Evolutionary conservation across 2,797 vertebrate genomes (phyloP).

Genomic region (Gymnopithys bicolor): DNA sequence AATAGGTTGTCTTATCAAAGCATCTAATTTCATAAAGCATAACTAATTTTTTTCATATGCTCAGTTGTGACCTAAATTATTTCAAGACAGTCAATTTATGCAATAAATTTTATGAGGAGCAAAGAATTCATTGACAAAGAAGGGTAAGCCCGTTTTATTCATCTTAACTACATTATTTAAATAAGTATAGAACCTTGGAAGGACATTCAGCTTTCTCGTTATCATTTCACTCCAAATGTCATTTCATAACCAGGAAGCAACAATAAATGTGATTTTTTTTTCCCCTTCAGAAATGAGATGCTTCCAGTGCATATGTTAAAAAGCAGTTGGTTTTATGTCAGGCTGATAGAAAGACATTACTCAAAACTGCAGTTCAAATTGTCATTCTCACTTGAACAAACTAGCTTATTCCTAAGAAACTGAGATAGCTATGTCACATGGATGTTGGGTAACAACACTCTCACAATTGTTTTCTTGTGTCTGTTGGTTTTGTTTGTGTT

Average conservation of each 20-base stretch:
- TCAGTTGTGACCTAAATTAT: not conserved
- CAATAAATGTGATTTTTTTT: not conserved
- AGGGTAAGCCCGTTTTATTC: not conserved
- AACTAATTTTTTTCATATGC: not conserved
- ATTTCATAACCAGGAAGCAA: not conserved
- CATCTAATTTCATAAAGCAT: not conserved
- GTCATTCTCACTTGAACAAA: not conserved
- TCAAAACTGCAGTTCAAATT: not conserved
- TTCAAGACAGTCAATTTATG: not conserved
- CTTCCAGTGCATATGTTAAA: not conserved
- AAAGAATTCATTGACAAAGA: not conserved
- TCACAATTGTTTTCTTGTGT: not conserved
- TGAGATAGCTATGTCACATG: not conserved
- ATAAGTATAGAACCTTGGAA: not conserved
- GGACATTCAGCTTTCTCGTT: not conserved
- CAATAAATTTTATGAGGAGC: not conserved
- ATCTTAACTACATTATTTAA: not conserved
- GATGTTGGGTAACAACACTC: not conserved
- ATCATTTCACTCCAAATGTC: not conserved
- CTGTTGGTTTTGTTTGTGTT: not conserved
- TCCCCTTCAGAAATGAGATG: not conserved
- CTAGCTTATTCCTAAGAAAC: not conserved
- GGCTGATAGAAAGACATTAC: not conserved
- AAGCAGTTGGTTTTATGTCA: not conserved
- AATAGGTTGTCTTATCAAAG: not conserved